Conservation (phyloP, 35 echinoderm and acorn worm species). For the Apostichopus californicus region DNA sequence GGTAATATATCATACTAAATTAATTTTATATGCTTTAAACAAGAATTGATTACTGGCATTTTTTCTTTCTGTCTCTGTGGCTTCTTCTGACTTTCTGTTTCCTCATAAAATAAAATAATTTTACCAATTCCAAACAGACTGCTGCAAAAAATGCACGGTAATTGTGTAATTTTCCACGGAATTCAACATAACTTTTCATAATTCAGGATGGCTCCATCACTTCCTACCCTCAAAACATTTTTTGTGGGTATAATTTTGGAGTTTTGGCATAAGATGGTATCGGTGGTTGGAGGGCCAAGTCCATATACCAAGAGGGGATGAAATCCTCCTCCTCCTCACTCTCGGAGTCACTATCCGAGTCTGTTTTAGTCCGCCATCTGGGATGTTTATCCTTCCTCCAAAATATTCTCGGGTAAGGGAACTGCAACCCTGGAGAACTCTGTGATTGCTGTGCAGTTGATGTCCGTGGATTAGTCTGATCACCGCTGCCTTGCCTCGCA, state of each 20-base stretch:
- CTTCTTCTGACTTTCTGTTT: too few species aligned
- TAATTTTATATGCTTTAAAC: too few species aligned
- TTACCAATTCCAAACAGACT: too few species aligned
- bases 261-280: not conserved
- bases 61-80: too few species aligned
- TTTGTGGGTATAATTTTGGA: conserved; percentile 41
- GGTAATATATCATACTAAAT: too few species aligned
- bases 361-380: not conserved
- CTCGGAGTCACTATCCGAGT: not conserved
- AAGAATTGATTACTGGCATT: too few species aligned
- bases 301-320: conserved; percentile 25
- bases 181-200: too few species aligned
- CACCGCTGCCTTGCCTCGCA: too few species aligned
- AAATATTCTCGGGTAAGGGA: conserved; percentile 3
- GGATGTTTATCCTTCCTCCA: not conserved
- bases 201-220: too few species aligned
- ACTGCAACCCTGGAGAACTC: not conserved
- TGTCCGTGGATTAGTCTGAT: not conserved
- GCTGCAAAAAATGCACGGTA: too few species aligned
- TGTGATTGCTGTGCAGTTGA: not conserved
- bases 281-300: conserved; percentile 10
- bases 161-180: too few species aligned
- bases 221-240: conserved; percentile 5
- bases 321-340: conserved; percentile 2
- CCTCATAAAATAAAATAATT: too few species aligned